Evolutionary conservation across 2,797 vertebrate genomes (phyloP), one percentile per base, ranked within the genome.

Genomic region (Numenius phaeopus): DNA sequence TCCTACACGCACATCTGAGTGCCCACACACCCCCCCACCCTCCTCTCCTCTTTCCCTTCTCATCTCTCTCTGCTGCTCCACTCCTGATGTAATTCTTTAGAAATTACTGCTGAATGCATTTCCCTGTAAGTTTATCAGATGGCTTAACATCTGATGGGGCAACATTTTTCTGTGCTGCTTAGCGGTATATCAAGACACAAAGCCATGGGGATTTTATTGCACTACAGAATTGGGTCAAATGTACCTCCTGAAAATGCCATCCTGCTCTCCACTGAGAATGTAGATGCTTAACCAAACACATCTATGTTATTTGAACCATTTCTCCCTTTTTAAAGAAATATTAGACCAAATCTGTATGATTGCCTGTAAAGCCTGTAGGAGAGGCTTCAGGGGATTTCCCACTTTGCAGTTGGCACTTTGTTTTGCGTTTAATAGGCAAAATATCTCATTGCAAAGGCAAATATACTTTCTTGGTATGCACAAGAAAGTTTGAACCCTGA

Each of bases 391-490:
- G 84, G 87, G 55, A 40, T 93, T 96, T 93, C 92, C 86, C 83
- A 61, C 67, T 73, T 44, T 42, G 37, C 83, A 93, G 13, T 2
- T 77, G 52, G 37, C 21, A 50, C 52, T 90, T 93, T 32, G 50
- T 49, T 58, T 71, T 66, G 42, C 59, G 32, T 91, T 95, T 96
- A 96, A 66, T n/a, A 94, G 65, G 86, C 67, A 96, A 96, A 96
- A 61, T 18, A 71, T 32, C 83, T 96, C 61, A 83, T 96, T 92
- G 76, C 44, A 92, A 94, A 95, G 83, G 86, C 93, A 97, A 97
- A 96, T 94, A 71, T 14, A 20, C 71, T 61, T 80, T 87, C 55
- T 87, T 27, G 30, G 49, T 71, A 96, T 83, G 92, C 86, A 91
- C 67, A 47, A 83, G 81, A 85, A 89, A 89, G 89, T 75, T 57